Evolutionary conservation across 2,888 invertebrate species (phyloP).

Genomic region (Pseudoips prasinana): DNA sequence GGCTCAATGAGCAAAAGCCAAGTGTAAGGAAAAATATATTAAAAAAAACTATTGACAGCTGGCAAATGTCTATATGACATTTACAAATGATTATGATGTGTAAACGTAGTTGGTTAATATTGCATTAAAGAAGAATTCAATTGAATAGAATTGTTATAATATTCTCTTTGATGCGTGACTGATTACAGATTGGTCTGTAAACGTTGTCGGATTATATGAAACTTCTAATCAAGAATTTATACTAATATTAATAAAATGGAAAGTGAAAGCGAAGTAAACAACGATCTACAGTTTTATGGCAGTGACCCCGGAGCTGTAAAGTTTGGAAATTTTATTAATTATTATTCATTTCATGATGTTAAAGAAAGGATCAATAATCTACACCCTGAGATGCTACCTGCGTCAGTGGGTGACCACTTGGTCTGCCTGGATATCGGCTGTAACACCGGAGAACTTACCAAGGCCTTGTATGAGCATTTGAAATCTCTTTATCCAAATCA

Average conservation of each 20-base stretch:
- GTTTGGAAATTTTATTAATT: constrained; percentile 93
- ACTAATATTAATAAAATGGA: constrained; percentile 32
- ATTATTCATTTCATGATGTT: constrained; percentile 90
- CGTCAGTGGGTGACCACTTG: constrained; percentile 39
- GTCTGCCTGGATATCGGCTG: constrained; percentile 88
- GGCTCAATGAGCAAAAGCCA: no score
- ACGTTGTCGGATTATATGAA: no score
- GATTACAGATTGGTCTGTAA: no score
- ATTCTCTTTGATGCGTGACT: no score
- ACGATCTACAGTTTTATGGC: constrained; percentile 67
- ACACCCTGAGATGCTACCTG: constrained; percentile 57
- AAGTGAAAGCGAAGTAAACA: constrained; percentile 22
- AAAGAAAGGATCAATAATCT: constrained; percentile 85
- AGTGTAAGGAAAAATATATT: no score
- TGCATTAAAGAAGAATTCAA: no score
- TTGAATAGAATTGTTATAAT: no score
- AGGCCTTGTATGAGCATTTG: constrained; percentile 79
- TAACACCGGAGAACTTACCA: constrained; percentile 90
- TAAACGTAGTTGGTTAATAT: no score
- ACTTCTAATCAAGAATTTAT: no score
- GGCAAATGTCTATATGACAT: no score
- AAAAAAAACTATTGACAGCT: no score
- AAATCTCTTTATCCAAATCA: constrained; percentile 53
- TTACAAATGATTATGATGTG: no score
- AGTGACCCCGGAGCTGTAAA: constrained; percentile 89